Conservation (phyloP, 2,888 invertebrate species). For the Volucella zonaria region DNA sequence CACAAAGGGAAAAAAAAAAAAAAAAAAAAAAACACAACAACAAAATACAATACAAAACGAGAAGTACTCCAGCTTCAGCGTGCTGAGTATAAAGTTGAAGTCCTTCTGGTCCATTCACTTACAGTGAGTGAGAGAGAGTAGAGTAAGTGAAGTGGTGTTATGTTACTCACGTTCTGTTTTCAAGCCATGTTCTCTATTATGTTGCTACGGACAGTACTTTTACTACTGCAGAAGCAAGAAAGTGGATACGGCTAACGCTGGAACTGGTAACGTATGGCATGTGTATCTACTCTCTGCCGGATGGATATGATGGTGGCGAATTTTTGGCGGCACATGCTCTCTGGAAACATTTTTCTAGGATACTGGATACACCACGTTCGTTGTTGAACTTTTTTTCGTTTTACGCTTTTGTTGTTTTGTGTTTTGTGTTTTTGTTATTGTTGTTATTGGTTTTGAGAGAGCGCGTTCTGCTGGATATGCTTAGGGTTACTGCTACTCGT, state of each 20-base stretch:
- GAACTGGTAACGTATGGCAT: conserved; percentile 1
- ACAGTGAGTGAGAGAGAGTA: conserved; percentile 47
- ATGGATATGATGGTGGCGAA: neutral
- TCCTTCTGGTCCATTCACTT: conserved; percentile 42
- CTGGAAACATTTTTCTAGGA: conserved; percentile 60
- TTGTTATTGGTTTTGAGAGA: neutral
- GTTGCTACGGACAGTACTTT: conserved; percentile 11
- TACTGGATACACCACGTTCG: conserved; percentile 38
- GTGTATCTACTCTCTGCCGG: conserved; percentile 22
- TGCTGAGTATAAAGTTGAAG: neutral
- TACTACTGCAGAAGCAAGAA: conserved; percentile 31
- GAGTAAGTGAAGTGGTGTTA: conserved; percentile 46
- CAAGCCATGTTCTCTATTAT: conserved; percentile 51
- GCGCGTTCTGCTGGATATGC: conserved; percentile 1
- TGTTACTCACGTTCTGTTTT: conserved; percentile 62
- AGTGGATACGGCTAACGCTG: conserved; percentile 43
- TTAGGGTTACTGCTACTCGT: conserved; percentile 10
- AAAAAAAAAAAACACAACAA: too few relatives aligned
- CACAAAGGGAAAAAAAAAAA: neutral
- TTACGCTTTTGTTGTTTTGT: neutral
- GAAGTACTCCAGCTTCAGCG: conserved; percentile 37
- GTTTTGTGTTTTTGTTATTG: conserved; percentile 27
- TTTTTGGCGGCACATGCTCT: conserved; percentile 72
- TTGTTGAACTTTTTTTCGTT: conserved; percentile 52
- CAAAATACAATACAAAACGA: neutral